These are phyloP conservation scores for Oceanodroma leucorhoa DNA, from an alignment of 2,797 vertebrate genomes.

Conservation along the genomic window DNA sequence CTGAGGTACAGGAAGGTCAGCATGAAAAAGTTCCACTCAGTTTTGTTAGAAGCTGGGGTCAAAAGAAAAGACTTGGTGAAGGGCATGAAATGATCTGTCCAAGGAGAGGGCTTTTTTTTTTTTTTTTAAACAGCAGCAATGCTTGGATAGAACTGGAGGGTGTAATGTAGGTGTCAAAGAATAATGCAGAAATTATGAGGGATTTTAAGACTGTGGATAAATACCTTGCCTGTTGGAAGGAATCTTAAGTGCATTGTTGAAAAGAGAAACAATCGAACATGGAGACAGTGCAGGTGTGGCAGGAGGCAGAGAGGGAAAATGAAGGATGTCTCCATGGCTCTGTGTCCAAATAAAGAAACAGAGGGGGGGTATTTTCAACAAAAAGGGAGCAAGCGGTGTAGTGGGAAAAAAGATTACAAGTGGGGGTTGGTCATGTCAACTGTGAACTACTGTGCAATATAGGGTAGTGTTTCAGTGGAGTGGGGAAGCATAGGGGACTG, in stretches of 20 bases:
- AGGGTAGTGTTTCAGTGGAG: neutral
- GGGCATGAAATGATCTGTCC: neutral
- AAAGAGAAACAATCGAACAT: neutral
- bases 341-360: neutral
- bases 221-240: neutral
- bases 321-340: neutral
- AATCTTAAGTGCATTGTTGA: neutral
- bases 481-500: neutral
- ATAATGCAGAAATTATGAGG: neutral
- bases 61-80: neutral
- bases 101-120: neutral
- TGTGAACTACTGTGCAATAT: neutral
- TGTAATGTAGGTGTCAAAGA: neutral
- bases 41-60: neutral
- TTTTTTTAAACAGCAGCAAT: neutral
- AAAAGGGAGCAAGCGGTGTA: neutral
- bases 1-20: neutral
- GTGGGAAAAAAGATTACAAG: neutral
- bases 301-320: neutral
- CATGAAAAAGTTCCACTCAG: fast-evolving
- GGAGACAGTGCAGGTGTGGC: neutral
- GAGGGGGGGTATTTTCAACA: neutral
- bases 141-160: neutral
- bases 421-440: neutral
- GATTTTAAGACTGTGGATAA: neutral